phyloP scores from a whole-genome alignment of 2,113 vertebrate genomes.

The Pygoscelis antarcticus region DNA sequence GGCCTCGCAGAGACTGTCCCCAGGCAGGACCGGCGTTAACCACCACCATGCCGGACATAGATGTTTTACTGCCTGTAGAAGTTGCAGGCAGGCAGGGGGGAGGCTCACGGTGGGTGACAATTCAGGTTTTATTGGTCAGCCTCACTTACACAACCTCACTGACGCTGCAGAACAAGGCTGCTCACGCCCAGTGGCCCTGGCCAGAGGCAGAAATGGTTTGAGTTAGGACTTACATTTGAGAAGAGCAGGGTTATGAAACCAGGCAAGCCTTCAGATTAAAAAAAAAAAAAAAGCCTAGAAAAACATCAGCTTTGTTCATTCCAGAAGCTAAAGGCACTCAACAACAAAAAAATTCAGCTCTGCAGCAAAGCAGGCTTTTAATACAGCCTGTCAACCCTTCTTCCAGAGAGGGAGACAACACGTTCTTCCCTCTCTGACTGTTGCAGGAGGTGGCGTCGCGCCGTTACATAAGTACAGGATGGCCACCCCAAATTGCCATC shows the following conservation, averaged over 20 bases:
- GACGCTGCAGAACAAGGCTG: not conserved
- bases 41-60: rapidly evolving
- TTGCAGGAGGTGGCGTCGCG: not conserved
- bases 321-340: not conserved
- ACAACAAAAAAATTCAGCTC: not conserved
- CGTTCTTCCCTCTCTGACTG: not conserved
- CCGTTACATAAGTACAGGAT: not conserved
- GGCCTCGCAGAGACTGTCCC: not conserved
- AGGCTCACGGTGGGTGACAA: rapidly evolving
- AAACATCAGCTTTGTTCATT: not conserved
- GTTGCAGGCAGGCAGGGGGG: not conserved
- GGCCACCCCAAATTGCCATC: constrained; percentile 16
- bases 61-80: not conserved
- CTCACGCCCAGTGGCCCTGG: not conserved
- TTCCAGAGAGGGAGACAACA: not conserved
- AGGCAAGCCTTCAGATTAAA: not conserved
- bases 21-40: rapidly evolving
- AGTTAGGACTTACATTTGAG: not conserved
- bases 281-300: not conserved
- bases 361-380: not conserved
- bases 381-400: not conserved
- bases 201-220: not conserved
- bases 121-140: not conserved
- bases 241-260: not conserved
- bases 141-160: not conserved